Conservation (phyloP, 1,140 invertebrate genomes). For the Calliphora vicina region DNA sequence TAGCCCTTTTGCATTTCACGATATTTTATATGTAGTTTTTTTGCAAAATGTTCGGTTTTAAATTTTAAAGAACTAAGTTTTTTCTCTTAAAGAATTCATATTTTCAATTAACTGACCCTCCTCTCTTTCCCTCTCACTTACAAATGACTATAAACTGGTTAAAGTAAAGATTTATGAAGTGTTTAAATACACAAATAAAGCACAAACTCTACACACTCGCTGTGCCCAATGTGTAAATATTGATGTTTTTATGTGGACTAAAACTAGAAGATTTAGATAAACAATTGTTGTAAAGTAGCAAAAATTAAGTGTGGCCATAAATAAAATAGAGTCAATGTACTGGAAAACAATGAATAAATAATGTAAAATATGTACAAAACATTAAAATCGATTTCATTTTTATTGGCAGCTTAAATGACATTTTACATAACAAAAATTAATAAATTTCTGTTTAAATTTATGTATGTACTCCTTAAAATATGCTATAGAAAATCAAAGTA, state of each 20-base stretch:
- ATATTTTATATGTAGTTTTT: too few species aligned
- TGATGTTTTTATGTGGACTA: neutral
- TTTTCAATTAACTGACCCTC: too few species aligned
- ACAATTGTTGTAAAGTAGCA: constrained; percentile 1
- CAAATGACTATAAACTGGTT: too few species aligned
- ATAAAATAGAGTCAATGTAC: neutral
- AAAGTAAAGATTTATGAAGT: constrained; percentile 4
- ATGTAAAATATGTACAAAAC: too few species aligned
- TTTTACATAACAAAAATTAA: neutral
- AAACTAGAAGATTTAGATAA: constrained; percentile 11
- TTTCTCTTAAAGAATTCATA: too few species aligned
- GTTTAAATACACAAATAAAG: neutral
- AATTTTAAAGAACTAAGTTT: too few species aligned
- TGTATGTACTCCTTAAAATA: neutral
- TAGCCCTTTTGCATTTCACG: too few species aligned
- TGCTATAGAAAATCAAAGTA: neutral
- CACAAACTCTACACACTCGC: neutral
- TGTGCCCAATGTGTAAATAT: neutral
- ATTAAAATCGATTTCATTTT: too few species aligned
- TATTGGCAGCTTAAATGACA: too few species aligned
- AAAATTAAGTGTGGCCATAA: constrained; percentile 12
- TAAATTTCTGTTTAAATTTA: neutral
- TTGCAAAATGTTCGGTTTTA: too few species aligned
- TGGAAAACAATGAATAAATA: neutral
- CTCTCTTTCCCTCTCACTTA: too few species aligned